Evolutionary conservation across 1,140 invertebrate genomes (phyloP), one percentile per base, ranked within the genome.

Genomic region (Coenobita brevimanus): DNA sequence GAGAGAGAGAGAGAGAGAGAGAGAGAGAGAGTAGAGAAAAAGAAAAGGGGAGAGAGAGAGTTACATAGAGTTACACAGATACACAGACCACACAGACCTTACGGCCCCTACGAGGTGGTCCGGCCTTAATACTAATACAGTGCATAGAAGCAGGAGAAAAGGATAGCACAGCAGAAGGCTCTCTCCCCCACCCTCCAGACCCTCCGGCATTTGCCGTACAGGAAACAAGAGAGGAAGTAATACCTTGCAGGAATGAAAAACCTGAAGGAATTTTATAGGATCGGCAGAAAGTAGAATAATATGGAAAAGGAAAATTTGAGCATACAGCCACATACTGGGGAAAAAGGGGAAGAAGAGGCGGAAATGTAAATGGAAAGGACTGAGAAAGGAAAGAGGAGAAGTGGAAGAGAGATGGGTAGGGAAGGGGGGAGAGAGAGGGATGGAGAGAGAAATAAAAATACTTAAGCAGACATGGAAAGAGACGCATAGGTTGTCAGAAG

Each of bases 191-290:
- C n/a, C n/a, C n/a, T n/a, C n/a, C n/a, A n/a, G n/a, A n/a, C n/a
- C n/a, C n/a, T n/a, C n/a, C n/a, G n/a, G n/a, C n/a, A n/a, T n/a
- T n/a, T n/a, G n/a, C n/a, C n/a, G n/a, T n/a, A n/a, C n/a, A n/a
- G n/a, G 75, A 76, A 43, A 64, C 2, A 57, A 67, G 64, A 67
- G 30, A 33, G 64, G 75, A 54, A 41, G 41, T n/a, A n/a, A n/a
- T n/a, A n/a, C n/a, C n/a, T n/a, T n/a, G 24, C 13, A 43, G 15
- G 46, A 78, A 30, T 15, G 75, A 64, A n/a, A 27, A 6, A 78
- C 24, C n/a, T 1, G 43, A 78, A n/a, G 36, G 46, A 33, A 2
- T 50, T 50, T 6, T 50, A 30, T 36, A 54, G 27, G 41, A 3
- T 27, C 4, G 57, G 8, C n/a, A 38, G 27, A n/a, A n/a, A n/a